Evolutionary conservation across 2,113 vertebrate genomes (phyloP), one percentile per base, ranked within the genome.

Genomic region (Euleptes europaea): DNA sequence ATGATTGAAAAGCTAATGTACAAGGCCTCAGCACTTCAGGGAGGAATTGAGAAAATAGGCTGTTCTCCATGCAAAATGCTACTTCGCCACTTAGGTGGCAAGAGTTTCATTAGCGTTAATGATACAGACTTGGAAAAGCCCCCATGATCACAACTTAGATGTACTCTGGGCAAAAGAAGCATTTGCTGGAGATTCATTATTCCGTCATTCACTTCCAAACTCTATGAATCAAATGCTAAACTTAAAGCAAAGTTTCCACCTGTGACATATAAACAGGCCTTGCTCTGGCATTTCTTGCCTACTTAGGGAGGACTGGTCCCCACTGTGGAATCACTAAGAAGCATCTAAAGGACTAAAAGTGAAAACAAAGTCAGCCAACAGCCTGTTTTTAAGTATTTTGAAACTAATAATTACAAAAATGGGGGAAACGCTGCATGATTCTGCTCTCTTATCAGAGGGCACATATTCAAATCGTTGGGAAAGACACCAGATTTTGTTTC

Each of bases 221-320:
- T 83, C 51, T 71, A 17, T 76, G 69, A 82, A 67, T 82, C 54
- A 82, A 85, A 88, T 40, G 60, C 33, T 49, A 75, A 49, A 80
- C 75, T 70, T 31, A 35, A 83, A 75, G 51, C 21, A 80, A 71
- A 83, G 63, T 44, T 83, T 17, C n/a, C 42, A 66, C 38, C 66
- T 74, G 67, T 75, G 70, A 35, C 40, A 74, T 63, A 66, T 72
- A 80, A 79, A 72, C 72, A 47, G 17, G 12, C 35, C 38, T 74
- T 75, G 47, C 49, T 77, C 6, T 33, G 67, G 8, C 38, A 42
- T 21, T 70, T 66, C 38, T 40, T 17, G 28, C 9, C 44, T n/a
- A n/a, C 26, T 51, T 44, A 75, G 35, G 65, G 28, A 75, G 28
- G 21, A 81, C 2, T 28, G 10, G 42, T 44, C 35, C 26, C 60